Percentiles rank a stretch among this genome's conserved stretches.
Evolutionary conservation across 2,113 vertebrate species (phyloP).

Genomic region (Dolichotis patagonum): DNA sequence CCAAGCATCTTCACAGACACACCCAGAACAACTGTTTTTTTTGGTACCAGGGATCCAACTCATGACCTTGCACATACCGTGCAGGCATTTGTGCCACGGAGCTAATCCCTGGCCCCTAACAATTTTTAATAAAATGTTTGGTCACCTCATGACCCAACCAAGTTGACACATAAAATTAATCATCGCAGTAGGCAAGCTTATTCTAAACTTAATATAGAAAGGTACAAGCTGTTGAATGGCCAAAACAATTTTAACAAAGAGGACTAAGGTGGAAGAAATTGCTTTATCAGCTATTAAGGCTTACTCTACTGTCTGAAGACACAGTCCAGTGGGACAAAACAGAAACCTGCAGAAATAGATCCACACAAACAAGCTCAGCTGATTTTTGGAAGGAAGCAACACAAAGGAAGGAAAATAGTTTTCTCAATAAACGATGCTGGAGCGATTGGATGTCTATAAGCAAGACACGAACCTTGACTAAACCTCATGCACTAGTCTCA

Average conservation of each 20-base stretch:
- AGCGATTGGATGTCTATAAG: background rate
- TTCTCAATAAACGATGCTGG: background rate
- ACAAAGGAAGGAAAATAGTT: background rate
- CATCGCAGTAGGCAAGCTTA: background rate
- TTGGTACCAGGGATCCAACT: too few relatives aligned
- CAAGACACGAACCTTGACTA: background rate
- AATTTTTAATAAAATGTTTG: slow-evolving; percentile 10
- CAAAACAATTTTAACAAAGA: background rate
- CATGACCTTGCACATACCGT: too few relatives aligned
- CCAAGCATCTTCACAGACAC: background rate
- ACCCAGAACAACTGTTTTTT: background rate
- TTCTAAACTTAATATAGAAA: background rate
- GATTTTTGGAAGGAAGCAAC: background rate
- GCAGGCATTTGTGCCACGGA: too few relatives aligned
- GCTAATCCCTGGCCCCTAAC: too few relatives aligned
- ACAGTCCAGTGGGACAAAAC: background rate
- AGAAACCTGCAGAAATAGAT: slow-evolving; percentile 25
- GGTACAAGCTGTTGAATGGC: background rate
- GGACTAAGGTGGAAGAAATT: background rate
- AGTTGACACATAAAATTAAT: slow-evolving; percentile 13
- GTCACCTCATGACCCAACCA: background rate
- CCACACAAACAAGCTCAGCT: background rate
- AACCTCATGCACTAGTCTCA: background rate
- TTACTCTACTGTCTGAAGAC: background rate
- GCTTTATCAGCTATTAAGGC: background rate